phyloP scores from a whole-genome alignment of 2,113 vertebrate genomes.

The Laticauda laticaudata region DNA sequence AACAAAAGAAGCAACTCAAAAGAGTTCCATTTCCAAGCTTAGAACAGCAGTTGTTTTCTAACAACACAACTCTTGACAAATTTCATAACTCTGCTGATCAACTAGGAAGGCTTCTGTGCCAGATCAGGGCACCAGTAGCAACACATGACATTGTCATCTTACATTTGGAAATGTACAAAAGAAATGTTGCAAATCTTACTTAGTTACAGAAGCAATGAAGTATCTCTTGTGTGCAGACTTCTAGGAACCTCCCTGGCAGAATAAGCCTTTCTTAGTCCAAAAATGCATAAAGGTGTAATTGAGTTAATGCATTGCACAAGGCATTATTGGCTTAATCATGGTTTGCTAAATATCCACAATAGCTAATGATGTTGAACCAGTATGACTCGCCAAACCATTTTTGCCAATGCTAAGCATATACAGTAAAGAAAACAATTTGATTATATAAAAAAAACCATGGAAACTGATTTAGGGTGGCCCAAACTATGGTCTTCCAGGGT shows the following conservation, averaged over 20 bases:
- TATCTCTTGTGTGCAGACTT: not conserved
- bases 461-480: not conserved
- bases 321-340: not conserved
- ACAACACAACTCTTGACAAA: not conserved
- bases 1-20: not conserved
- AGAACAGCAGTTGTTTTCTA: not conserved
- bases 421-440: not conserved
- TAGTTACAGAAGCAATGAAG: not conserved
- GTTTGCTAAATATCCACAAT: not conserved
- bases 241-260: not conserved
- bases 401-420: not conserved
- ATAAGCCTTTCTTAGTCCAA: not conserved
- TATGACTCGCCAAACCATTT: not conserved
- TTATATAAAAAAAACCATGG: not conserved
- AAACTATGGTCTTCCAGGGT: not conserved
- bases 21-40: not conserved
- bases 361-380: not conserved
- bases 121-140: not conserved
- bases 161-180: not conserved
- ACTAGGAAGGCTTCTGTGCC: not conserved
- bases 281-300: not conserved
- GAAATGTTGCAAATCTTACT: accelerated
- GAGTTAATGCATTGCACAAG: not conserved
- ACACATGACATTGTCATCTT: not conserved
- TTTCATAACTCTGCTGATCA: not conserved